Percentiles rank a stretch among this genome's conserved stretches.
phyloP scores from a whole-genome alignment of 92 coral and sea anemone genomes.

The Metridium senile region DNA sequence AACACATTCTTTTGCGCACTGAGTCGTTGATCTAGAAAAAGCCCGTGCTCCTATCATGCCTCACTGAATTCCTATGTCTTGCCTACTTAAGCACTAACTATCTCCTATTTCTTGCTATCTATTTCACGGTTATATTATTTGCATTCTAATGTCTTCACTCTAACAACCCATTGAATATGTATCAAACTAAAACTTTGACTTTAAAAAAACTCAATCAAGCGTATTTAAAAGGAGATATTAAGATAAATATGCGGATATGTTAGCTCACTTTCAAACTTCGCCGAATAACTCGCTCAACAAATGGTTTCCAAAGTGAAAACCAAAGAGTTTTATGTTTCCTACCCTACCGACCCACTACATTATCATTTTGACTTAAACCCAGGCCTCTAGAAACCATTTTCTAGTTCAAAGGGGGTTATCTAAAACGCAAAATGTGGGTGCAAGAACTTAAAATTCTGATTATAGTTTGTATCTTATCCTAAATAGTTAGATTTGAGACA shows the following conservation, averaged over 20 bases:
- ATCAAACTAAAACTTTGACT: conserved; percentile 33
- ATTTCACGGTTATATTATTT: no score
- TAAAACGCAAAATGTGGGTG: background rate
- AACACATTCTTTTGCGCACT: no score
- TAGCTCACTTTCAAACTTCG: conserved; percentile 8
- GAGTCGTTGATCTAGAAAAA: no score
- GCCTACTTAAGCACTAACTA: no score
- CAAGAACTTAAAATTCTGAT: conserved; percentile 5
- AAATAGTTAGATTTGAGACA: conserved; percentile 7
- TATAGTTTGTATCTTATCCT: conserved; percentile 4
- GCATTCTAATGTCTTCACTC: no score
- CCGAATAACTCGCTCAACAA: conserved; percentile 11
- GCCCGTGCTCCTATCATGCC: no score
- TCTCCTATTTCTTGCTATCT: no score
- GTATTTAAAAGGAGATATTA: conserved; percentile 17
- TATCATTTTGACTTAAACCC: conserved; percentile 12
- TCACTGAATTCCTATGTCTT: no score
- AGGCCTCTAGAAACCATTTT: conserved; percentile 30
- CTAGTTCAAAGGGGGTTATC: conserved; percentile 18
- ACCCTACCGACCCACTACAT: conserved; percentile 30
- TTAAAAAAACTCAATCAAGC: conserved; percentile 4
- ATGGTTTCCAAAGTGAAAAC: conserved; percentile 38
- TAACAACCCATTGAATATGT: conserved; percentile 30
- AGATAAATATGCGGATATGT: conserved; percentile 17
- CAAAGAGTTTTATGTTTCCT: conserved; percentile 26